Evolutionary conservation across 2,888 invertebrate genomes (phyloP).

Genomic region (Synergus japonicus): DNA sequence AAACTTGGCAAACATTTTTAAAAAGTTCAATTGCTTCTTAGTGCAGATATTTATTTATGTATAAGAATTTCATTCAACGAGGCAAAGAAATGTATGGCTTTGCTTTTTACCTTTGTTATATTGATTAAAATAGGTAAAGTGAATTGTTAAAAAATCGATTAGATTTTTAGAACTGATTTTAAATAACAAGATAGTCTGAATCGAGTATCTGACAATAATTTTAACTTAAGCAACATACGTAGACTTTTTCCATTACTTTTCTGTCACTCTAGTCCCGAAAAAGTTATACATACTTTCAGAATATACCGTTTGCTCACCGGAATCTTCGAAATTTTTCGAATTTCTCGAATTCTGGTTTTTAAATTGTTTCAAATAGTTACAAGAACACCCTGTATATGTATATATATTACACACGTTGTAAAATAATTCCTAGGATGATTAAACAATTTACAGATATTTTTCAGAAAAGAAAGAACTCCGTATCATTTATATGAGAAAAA

Average conservation of each 20-base stretch:
- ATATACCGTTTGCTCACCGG: conserved; percentile 12
- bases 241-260: conserved; percentile 10
- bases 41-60: neutral
- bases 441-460: conserved; percentile 27
- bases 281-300: neutral
- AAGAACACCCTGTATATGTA: conserved; percentile 15
- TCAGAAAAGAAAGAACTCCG: neutral
- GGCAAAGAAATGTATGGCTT: neutral
- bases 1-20: neutral
- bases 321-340: neutral
- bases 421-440: conserved; percentile 5
- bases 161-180: neutral
- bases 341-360: neutral
- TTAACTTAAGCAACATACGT: neutral
- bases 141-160: neutral
- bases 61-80: neutral
- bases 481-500: no score
- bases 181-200: neutral
- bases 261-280: conserved; percentile 2
- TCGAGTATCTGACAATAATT: conserved; percentile 22
- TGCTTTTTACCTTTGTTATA: neutral
- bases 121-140: neutral
- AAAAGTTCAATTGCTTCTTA: neutral
- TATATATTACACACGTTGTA: conserved; percentile 19
- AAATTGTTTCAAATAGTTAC: neutral